Evolutionary conservation across 2,797 vertebrate genomes (phyloP).

Genomic region (Hoplostethus mediterraneus): DNA sequence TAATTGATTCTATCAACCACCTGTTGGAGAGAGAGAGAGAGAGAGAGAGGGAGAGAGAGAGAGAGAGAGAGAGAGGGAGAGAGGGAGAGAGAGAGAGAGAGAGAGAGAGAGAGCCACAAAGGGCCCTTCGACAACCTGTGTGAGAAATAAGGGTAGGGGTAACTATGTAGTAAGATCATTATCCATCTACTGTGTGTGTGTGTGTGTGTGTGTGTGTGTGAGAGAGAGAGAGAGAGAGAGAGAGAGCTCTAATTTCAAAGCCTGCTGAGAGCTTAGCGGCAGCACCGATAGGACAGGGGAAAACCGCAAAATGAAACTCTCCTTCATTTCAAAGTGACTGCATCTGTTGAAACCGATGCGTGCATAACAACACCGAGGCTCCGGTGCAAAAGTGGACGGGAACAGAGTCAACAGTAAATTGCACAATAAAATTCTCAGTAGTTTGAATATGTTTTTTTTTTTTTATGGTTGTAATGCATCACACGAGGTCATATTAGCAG

Average conservation of each 20-base stretch:
- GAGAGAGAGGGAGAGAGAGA: constrained; percentile 3
- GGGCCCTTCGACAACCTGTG: background rate
- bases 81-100: background rate
- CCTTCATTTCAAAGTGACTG: background rate
- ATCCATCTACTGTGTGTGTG: background rate
- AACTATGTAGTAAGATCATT: background rate
- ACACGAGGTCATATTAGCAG: background rate
- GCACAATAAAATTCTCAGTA: no score
- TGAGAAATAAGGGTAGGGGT: background rate
- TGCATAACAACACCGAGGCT: background rate
- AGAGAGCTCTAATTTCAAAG: constrained; percentile 33
- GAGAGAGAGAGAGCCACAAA: background rate
- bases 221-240: background rate
- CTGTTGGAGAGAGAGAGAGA: background rate
- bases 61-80: constrained; percentile 5
- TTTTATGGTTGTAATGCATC: background rate
- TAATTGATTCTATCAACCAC: background rate
- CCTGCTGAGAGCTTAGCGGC: constrained; percentile 10
- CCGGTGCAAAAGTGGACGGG: background rate
- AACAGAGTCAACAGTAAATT: background rate
- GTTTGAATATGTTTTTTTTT: no score
- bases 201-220: background rate
- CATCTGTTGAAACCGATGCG: background rate
- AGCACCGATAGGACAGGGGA: background rate
- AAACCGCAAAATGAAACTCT: background rate